These are phyloP conservation scores for Microcebus ravelobensis DNA, from an alignment of 2,113 vertebrate genomes.

Conservation along the genomic window DNA sequence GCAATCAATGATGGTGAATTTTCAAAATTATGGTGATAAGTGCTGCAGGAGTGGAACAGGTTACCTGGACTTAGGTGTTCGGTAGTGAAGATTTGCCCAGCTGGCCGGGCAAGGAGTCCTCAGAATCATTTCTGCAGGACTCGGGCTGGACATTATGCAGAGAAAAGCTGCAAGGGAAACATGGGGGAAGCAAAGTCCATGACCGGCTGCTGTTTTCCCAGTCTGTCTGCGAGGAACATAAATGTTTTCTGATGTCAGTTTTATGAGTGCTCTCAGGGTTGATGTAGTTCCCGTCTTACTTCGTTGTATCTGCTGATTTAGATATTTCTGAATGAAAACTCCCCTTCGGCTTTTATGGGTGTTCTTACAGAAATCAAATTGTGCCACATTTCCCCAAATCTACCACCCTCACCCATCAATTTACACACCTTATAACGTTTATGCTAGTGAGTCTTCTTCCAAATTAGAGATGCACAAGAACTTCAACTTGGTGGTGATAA, in stretches of 20 bases:
- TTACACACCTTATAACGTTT: neutral
- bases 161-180: neutral
- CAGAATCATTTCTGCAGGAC: neutral
- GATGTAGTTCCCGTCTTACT: neutral
- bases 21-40: constrained; percentile 84
- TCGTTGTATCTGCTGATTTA: neutral
- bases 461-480: neutral
- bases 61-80: constrained; percentile 65
- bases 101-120: neutral
- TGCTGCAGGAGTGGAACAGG: constrained; percentile 63
- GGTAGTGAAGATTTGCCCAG: constrained; percentile 65
- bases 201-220: neutral
- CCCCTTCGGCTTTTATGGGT: neutral
- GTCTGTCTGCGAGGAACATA: neutral
- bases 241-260: neutral
- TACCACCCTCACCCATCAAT: neutral
- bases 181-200: neutral
- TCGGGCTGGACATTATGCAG: neutral
- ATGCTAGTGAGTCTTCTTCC: neutral
- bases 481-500: neutral
- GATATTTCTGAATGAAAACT: constrained; percentile 21
- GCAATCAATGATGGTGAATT: constrained; percentile 81
- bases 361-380: neutral
- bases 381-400: neutral
- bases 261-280: neutral